Evolutionary conservation across 2,113 vertebrate genomes (phyloP), one percentile per base, ranked within the genome.

Genomic region (Podilymbus podiceps): DNA sequence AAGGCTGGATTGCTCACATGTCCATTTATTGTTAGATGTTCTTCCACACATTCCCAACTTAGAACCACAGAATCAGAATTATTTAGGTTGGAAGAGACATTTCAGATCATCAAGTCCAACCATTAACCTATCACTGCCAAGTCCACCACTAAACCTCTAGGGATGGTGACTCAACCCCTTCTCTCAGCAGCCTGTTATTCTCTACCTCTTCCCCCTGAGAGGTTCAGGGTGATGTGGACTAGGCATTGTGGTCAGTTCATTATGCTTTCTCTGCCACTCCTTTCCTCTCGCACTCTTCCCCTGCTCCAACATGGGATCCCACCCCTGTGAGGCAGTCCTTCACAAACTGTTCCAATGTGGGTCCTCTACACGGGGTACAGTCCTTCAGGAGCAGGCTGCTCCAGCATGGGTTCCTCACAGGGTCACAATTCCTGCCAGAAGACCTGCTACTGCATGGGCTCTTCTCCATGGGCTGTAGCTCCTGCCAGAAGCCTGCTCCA

Each of bases 141-240:
- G 38, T 38, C 38, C 9, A 38, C 38, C 38, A 38, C 38, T 38
- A 38, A 38, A 38, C 38, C 38, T 38, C 38, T 38, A 38, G 38
- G 38, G 38, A 38, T 38, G 38, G 38, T 38, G 38, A 38, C 38
- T 38, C 38, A 38, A 38, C 38, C 38, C 38, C 8, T 38, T 38
- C 38, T 38, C 38, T 38, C 38, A 38, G 38, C 38, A 38, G 38
- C 38, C 38, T 38, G 38, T 38, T 38, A 38, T 53, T 28, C 33
- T 44, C 62, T 58, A 11, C 4, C 11, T 68, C 20, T 11, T 78
- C 16, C 12, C 20, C 6, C 2, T 1, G 2, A 63, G 0, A 1
- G 2, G 8, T 7, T 3, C 5, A 50, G 7, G 7, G 9, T 15
- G 2, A 16, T 9, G 3, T 5, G 3, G 6, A 84, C 40, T 20